phyloP scores from a whole-genome alignment of 2,113 vertebrate genomes.

The Hiodon alosoides region DNA sequence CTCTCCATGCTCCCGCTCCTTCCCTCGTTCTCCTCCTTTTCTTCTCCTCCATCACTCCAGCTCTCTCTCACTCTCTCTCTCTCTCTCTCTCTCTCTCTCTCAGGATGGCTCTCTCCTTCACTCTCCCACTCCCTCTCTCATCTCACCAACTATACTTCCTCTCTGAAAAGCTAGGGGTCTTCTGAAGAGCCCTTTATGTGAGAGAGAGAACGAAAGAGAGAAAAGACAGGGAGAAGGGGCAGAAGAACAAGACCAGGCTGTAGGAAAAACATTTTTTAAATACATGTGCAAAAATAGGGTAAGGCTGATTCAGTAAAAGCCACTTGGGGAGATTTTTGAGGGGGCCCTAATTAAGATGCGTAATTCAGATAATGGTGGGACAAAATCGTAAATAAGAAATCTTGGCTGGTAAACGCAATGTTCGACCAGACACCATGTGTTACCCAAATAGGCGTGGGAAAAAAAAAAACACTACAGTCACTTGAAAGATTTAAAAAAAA shows the following conservation, averaged over 20 bases:
- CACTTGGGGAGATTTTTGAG: not conserved
- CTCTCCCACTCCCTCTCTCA: slow-evolving; percentile 14
- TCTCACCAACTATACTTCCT: slow-evolving; percentile 23
- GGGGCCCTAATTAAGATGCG: not conserved
- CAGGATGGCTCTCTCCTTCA: not conserved
- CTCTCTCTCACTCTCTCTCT: not conserved
- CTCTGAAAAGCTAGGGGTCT: slow-evolving; percentile 20
- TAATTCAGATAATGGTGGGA: not conserved
- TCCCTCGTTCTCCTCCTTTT: not conserved
- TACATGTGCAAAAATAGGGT: not conserved
- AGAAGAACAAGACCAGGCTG: slow-evolving; percentile 12
- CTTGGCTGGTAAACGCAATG: not conserved
- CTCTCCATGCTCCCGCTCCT: not conserved
- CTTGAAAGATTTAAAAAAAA: not conserved
- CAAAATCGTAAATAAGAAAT: not conserved
- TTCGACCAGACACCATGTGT: slow-evolving; percentile 3
- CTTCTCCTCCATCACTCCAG: not conserved
- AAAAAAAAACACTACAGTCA: slow-evolving; percentile 5
- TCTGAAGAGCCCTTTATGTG: slow-evolving; percentile 19
- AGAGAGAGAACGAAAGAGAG: not conserved
- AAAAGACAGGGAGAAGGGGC: not conserved
- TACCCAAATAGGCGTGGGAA: not conserved
- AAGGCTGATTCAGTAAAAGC: not conserved
- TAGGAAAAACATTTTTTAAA: not conserved
- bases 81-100: not conserved